Base-by-base conservation (phyloP, 2,797 vertebrate species). In the Leptoclinus maculatus region DNA sequence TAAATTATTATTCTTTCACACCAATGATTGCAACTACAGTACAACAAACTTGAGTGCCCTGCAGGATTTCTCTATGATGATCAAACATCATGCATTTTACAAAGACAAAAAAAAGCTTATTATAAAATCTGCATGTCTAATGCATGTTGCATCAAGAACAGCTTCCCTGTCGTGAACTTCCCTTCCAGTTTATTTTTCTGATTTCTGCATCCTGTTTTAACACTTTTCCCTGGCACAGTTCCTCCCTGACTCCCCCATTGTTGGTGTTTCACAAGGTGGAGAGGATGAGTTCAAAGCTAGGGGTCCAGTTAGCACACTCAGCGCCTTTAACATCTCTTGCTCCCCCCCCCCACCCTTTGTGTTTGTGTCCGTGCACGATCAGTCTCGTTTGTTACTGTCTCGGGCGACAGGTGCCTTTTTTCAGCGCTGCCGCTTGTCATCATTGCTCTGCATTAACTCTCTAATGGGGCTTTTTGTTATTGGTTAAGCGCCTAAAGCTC, bases 401-500 rank as follows among this genome's bases (percentile, higher is more conserved):
- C 41, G 34, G 80, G 79, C 36, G 74, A 79, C 87, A 88, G 84
- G 77, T 88, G 82, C 67, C 67, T 84, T 65, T 88, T 88, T 83
- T 62, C 69, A 71, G 72, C 80, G 76, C 68, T 49, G 78, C 80
- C 75, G 64, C 79, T 78, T 81, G 80, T 89, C 87, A 78, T 74
- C 85, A 86, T 91, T 84, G 85, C 71, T 91, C 87, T 84, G 82
- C 82, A 83, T 91, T 88, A 83, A 68, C 66, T 72, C 70, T 80
- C 69, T 87, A 82, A 84, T 80, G 68, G 63, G 54, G 69, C 34
- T 84, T 90, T 34, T 80, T 87, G 82, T 78, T 85, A 85, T 85
- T 83, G 82, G 82, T 80, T 78, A 88, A 82, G 78, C 53, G 82
- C 72, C 78, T 68, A 41, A 76, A 86, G 79, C 80, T 86, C 57